A percentile compares a stretch with the other conserved stretches of the same genome.
phyloP scores from a whole-genome alignment of 2,113 vertebrate species.

The Etia nguti region DNA sequence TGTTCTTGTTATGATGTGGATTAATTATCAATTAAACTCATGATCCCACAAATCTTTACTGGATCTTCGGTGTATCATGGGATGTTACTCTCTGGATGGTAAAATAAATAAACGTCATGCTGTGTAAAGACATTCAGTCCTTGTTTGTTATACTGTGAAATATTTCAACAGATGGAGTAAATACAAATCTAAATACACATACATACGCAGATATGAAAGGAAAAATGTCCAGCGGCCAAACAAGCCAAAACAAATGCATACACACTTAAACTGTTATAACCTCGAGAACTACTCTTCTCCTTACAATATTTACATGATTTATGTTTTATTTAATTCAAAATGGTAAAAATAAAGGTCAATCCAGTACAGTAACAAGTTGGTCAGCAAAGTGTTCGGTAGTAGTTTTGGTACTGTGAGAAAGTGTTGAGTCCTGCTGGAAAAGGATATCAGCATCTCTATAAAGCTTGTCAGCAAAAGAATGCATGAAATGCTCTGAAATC shows the following conservation, averaged over 20 bases:
- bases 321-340: not conserved
- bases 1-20: constrained; percentile 63
- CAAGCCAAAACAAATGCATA: not conserved
- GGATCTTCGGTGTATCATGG: constrained; percentile 29
- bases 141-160: constrained; percentile 15
- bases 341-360: not conserved
- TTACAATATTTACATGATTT: not conserved
- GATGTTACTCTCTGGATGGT: constrained; percentile 25
- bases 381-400: not conserved
- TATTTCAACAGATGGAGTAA: constrained; percentile 23
- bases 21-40: constrained; percentile 69
- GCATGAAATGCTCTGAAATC: not conserved
- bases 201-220: not conserved
- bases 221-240: not conserved
- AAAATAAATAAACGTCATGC: constrained; percentile 31
- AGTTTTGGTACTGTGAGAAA: not conserved
- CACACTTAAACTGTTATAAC: not conserved
- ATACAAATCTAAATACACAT: constrained; percentile 26
- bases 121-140: constrained; percentile 2
- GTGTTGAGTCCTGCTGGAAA: not conserved
- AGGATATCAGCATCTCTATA: not conserved
- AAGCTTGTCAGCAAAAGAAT: fast-evolving
- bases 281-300: not conserved
- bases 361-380: not conserved
- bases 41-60: constrained; percentile 49